Percentiles rank a stretch among this genome's conserved stretches.
Evolutionary conservation across 2,797 vertebrate genomes (phyloP).

Genomic region (Acanthis flammea): DNA sequence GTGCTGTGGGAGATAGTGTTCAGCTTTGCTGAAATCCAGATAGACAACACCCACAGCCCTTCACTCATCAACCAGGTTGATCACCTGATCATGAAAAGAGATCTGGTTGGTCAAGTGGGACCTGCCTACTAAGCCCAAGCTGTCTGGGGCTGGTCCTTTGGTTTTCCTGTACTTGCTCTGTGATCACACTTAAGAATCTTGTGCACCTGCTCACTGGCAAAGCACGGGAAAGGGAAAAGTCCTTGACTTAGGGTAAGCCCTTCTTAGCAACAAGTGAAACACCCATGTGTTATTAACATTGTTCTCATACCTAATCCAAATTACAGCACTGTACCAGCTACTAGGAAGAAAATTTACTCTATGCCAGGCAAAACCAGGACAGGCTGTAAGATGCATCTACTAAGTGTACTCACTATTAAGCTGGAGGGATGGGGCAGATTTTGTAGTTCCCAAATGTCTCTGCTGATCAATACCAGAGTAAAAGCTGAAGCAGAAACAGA

Average conservation of each 20-base stretch:
- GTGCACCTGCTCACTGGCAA: background rate
- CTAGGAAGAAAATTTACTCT: background rate
- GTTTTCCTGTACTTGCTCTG: background rate
- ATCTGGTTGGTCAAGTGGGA: background rate
- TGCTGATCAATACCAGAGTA: background rate
- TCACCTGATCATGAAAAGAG: background rate
- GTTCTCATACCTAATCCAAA: background rate
- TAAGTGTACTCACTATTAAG: background rate
- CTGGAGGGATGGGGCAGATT: background rate
- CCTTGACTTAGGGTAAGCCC: background rate
- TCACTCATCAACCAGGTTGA: background rate
- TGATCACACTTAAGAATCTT: background rate
- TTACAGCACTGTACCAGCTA: background rate
- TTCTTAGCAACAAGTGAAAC: background rate
- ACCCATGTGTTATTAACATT: background rate
- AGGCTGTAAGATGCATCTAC: background rate
- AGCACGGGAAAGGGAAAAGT: background rate
- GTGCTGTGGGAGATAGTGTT: rapidly evolving
- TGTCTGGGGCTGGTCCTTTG: background rate
- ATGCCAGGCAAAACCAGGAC: background rate
- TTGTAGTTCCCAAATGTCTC: background rate
- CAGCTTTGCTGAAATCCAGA: background rate
- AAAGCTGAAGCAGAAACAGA: background rate
- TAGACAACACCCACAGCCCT: background rate
- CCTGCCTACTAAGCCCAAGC: background rate